Conservation (phyloP, 2,888 invertebrate species). For the Melanophora roralis region DNA sequence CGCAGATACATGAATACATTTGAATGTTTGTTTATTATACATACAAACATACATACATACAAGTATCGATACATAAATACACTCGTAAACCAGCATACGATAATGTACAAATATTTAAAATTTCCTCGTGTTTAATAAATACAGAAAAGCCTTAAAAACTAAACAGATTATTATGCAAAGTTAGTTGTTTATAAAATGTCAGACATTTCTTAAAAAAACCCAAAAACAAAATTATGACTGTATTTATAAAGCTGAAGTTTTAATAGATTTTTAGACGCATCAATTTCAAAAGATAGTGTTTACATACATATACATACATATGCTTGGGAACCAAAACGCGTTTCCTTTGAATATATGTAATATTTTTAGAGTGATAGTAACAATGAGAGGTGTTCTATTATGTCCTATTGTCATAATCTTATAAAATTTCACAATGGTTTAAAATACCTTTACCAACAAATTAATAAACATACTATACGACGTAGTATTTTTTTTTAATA, state of each 20-base stretch:
- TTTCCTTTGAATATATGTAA: too few relatives aligned
- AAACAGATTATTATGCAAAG: constrained; percentile 47
- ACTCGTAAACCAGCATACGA: background rate
- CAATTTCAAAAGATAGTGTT: background rate
- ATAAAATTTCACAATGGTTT: too few relatives aligned
- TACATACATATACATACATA: too few relatives aligned
- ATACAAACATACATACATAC: too few relatives aligned
- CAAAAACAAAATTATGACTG: constrained; percentile 48
- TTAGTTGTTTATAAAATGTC: constrained; percentile 18
- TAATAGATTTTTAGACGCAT: constrained; percentile 14
- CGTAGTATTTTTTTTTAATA: too few relatives aligned
- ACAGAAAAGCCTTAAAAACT: background rate
- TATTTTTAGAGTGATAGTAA: too few relatives aligned
- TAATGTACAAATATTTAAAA: background rate
- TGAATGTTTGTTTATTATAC: too few relatives aligned
- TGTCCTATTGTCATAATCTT: too few relatives aligned
- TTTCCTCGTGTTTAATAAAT: constrained; percentile 28
- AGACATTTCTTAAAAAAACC: constrained; percentile 20
- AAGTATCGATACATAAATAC: background rate
- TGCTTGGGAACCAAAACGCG: constrained; percentile 46
- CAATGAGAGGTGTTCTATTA: too few relatives aligned
- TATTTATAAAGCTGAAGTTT: constrained; percentile 45
- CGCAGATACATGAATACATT: too few relatives aligned
- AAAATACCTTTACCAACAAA: too few relatives aligned
- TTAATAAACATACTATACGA: too few relatives aligned